Base-by-base conservation (phyloP, 53 echinoderm and acorn worm genomes). In the Echinometra lucunter region DNA sequence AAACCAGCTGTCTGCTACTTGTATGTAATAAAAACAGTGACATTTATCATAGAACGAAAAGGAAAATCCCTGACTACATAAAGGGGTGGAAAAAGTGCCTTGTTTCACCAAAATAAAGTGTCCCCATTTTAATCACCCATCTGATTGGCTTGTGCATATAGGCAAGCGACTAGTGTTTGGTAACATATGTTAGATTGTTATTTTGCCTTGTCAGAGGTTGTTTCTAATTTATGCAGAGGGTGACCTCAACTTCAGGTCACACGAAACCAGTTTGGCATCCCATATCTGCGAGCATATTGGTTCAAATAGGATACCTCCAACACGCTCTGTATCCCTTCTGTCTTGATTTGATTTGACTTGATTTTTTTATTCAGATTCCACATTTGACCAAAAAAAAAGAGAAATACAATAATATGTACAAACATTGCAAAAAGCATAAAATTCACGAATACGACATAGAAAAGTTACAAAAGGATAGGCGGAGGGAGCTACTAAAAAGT, bases 111-210 rank as follows among this genome's bases (percentile, higher is more conserved):
- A 35, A 35, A 15, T 72, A 12, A 32, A 72, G 42, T 42, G 78
- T 78, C 42, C 78, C n/a, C n/a, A n/a, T n/a, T n/a, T 78, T 35
- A 78, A 78, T 30, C 56, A 4, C 27, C 32, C 16, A 17, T 56
- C 0, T 35, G 88, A 15, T 56, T 34, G 49, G 49, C 55, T 88
- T 88, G 28, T 3, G 8, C 42, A 40, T 38, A 90, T 66, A 90
- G 66, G 91, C 91, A 37, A 32, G 60, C 38, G 10, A 66, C 91
- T 90, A 90, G 37, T 90, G 92, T 92, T 92, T 92, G 74, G 92
- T 92, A 92, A 92, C 92, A 70, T 92, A n/a, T 13, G 44, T 28
- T 32, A 11, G 44, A 53, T 91, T 92, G 66, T 90, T 60, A 37
- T 58, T 35, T 18, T 15, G 49, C 21, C 9, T 27, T 7, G 88